These are phyloP conservation scores for Aldabrachelys gigantea DNA, from an alignment of 2,113 vertebrate species.

Conservation along the genomic window DNA sequence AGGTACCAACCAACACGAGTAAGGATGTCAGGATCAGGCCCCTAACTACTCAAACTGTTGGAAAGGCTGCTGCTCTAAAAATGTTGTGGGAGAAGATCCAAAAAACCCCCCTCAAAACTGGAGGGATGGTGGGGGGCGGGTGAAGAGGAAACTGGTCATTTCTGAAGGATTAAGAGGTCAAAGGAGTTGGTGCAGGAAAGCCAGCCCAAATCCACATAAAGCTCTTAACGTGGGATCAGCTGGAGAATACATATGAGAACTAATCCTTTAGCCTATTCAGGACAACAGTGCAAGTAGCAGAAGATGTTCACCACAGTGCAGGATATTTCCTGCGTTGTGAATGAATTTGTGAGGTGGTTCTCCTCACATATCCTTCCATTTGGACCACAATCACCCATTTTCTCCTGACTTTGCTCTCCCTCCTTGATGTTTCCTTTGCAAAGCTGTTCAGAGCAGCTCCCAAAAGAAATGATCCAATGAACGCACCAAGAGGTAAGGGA, in stretches of 20 bases:
- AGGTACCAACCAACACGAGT: neutral
- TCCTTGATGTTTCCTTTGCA: neutral
- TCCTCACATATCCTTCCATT: neutral
- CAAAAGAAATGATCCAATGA: neutral
- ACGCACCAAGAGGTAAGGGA: conserved; percentile 13
- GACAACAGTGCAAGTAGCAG: conserved; percentile 18
- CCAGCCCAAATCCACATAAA: conserved; percentile 62
- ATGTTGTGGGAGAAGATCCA: conserved; percentile 35
- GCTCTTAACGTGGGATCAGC: conserved; percentile 65
- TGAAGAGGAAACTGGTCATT: conserved; percentile 56
- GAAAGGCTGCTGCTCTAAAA: conserved; percentile 45
- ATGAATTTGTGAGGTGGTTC: neutral
- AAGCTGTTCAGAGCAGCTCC: neutral
- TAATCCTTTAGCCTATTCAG: conserved; percentile 62
- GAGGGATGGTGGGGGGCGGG: neutral
- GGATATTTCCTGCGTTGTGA: neutral
- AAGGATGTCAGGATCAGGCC: neutral
- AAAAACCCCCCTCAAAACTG: neutral
- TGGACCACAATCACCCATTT: neutral
- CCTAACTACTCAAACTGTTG: conserved; percentile 19
- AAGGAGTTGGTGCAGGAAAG: conserved; percentile 58
- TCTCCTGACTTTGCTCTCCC: neutral
- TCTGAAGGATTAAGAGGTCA: conserved; percentile 81
- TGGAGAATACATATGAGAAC: conserved; percentile 65
- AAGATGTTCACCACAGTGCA: neutral